Base-by-base conservation (phyloP, 2,797 vertebrate species). In the Cottoperca gobio region DNA sequence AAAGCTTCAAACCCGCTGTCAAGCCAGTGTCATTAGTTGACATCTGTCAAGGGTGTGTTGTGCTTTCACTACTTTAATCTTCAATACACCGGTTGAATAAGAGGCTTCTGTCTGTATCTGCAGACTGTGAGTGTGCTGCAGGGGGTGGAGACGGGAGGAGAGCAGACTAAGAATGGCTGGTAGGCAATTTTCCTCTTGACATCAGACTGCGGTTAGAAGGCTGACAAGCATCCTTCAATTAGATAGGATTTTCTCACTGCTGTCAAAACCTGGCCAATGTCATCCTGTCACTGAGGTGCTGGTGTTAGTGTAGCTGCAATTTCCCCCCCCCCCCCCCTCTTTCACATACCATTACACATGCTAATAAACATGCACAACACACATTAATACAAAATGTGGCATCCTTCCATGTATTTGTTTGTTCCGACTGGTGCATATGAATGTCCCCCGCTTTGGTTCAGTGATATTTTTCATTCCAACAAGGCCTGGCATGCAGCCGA, bases 181-280 rank as follows among this genome's bases (percentile, higher is more conserved):
- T 53, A 57, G 13, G 48, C 64, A 83, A 70, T 88, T 87, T 86
- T 74, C 72, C 76, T 76, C 54, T 70, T 74, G 82, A 83, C 76
- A 80, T 57, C 40, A 61, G 70, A 67, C 69, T 90, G 86, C 46
- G 35, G 76, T 81, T 70, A 24, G 64, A 78, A 55, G 45, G 45
- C 52, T 89, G 89, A 87, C 78, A 88, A 81, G 67, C 75, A 75
- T 82, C 71, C 66, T 73, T 83, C 82, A 88, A 82, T 84, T 83
- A 79, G 49, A 89, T 55, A 16, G 66, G 43, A 66, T 85, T 86
- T 72, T 75, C 58, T 76, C 52, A 57, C 57, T 43, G 59, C 88
- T 87, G 79, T 89, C 86, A 88, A 85, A 87, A 67, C 63, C 61
- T 31, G 21, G 50, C 55, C 53, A 79, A 54, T 71, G 46, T 73